phyloP scores from a whole-genome alignment of 2,888 invertebrate species.

The Leptura quadrifasciata region DNA sequence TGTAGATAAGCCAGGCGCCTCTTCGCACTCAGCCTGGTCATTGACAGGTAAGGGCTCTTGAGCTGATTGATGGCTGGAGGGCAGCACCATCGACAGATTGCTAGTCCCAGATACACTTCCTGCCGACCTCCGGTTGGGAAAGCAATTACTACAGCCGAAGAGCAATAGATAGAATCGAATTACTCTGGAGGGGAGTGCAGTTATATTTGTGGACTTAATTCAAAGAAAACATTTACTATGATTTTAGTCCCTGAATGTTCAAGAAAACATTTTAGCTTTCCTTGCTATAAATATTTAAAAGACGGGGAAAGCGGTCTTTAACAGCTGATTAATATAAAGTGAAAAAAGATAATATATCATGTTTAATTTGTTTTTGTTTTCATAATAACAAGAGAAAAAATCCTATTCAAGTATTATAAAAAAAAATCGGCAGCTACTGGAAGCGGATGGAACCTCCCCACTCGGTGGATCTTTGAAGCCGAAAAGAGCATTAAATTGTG shows the following conservation, averaged over 20 bases:
- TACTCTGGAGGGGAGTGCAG: slow-evolving; percentile 37
- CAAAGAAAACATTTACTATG: slow-evolving; percentile 26
- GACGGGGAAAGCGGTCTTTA: too few species aligned
- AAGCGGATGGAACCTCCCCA: too few species aligned
- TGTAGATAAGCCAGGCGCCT: slow-evolving; percentile 48
- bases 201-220: slow-evolving; percentile 34
- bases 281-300: too few species aligned
- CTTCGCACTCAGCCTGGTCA: slow-evolving; percentile 56
- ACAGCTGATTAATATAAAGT: too few species aligned
- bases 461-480: too few species aligned
- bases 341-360: too few species aligned
- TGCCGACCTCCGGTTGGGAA: slow-evolving; percentile 48
- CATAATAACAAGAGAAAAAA: too few species aligned
- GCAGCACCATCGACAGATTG: slow-evolving; percentile 65
- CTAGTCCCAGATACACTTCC: slow-evolving; percentile 60
- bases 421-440: too few species aligned
- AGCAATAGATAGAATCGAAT: slow-evolving; percentile 53
- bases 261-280: background rate
- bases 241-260: background rate
- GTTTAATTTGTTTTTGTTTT: too few species aligned
- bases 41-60: slow-evolving; percentile 66
- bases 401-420: too few species aligned
- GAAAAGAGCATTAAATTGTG: too few species aligned
- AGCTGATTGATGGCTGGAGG: slow-evolving; percentile 67
- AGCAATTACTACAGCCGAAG: slow-evolving; percentile 52